A percentile compares a stretch with the other conserved stretches of the same genome.
Conservation (phyloP, 2,797 vertebrate species). For the Cottoperca gobio region DNA sequence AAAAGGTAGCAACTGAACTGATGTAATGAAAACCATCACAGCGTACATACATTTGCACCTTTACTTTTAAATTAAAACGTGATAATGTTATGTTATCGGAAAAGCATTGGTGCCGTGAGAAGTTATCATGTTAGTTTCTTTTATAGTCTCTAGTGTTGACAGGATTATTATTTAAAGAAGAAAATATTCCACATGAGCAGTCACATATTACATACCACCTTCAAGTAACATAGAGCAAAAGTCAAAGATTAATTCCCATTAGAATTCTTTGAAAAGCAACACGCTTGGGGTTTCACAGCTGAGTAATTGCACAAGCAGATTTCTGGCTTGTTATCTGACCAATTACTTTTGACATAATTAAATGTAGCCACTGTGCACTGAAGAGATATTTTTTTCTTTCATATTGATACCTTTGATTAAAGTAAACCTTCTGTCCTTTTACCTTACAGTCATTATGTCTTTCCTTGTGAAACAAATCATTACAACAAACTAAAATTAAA, state of each 20-base stretch:
- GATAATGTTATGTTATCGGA: neutral
- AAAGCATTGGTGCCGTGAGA: neutral
- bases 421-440: conserved; percentile 33
- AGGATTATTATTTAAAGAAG: neutral
- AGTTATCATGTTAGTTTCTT: neutral
- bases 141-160: neutral
- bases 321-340: conserved; percentile 32
- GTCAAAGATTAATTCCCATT: conserved; percentile 24
- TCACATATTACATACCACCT: neutral
- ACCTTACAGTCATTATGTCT: conserved; percentile 33
- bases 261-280: conserved; percentile 30
- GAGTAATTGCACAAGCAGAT: conserved; percentile 28
- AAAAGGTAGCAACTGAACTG: neutral
- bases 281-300: conserved; percentile 13
- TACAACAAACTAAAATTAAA: conserved; percentile 43
- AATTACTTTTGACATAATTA: conserved; percentile 41
- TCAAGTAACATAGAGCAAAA: conserved; percentile 6
- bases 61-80: neutral
- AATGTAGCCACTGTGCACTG: neutral
- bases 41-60: neutral
- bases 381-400: neutral
- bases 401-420: conserved; percentile 42
- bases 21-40: neutral
- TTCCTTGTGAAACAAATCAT: conserved; percentile 50
- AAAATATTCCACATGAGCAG: conserved; percentile 8